These are phyloP conservation scores for Hippocampus barbouri DNA, from an alignment of 2,113 vertebrate genomes.

Conservation along the genomic window DNA sequence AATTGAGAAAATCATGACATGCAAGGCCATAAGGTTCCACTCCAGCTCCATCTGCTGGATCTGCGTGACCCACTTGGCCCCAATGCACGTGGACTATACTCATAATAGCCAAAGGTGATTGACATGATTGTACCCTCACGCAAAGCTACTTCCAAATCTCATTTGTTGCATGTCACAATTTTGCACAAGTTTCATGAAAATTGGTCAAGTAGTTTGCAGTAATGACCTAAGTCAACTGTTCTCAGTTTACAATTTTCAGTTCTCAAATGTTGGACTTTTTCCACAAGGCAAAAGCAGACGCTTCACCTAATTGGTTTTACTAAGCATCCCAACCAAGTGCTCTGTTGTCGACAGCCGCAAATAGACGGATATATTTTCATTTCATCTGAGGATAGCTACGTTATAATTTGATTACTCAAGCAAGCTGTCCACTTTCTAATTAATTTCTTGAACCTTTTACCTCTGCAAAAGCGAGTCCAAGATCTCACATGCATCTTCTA, in stretches of 20 bases:
- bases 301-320: background rate
- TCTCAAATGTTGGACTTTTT: background rate
- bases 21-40: too few relatives aligned
- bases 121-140: too few relatives aligned
- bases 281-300: background rate
- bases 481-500: background rate
- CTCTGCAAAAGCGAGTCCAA: background rate
- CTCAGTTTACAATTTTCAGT: background rate
- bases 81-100: too few relatives aligned
- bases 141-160: too few relatives aligned
- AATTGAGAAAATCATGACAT: background rate
- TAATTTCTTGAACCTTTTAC: background rate
- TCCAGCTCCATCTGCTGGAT: too few relatives aligned
- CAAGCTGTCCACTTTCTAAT: background rate
- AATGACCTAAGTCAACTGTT: background rate
- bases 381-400: too few relatives aligned
- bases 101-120: too few relatives aligned
- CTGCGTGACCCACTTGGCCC: too few relatives aligned
- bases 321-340: background rate
- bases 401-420: background rate
- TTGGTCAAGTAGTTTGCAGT: background rate
- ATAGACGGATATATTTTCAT: too few relatives aligned
- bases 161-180: background rate
- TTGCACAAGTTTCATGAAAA: background rate
- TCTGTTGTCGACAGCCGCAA: background rate